Percentiles rank a stretch among this genome's conserved stretches.
These are phyloP conservation scores for Crossocerus cetratus DNA, from an alignment of 2,888 invertebrate species.

Conservation along the genomic window DNA sequence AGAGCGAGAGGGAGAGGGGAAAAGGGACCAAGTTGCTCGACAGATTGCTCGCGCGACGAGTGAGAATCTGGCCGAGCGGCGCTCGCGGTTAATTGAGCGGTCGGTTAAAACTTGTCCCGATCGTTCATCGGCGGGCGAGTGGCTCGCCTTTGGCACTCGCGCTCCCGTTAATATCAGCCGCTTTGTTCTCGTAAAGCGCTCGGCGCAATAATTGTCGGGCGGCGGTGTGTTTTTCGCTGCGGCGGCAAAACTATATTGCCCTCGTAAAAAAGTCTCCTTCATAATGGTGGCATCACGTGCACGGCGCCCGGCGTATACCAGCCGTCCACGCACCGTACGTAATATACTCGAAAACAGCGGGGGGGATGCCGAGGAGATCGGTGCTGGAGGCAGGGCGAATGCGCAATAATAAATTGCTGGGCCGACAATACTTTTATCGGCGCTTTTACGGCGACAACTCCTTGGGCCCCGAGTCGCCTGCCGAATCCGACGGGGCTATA, in stretches of 20 bases:
- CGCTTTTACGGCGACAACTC: conserved; percentile 47
- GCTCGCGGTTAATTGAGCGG: conserved; percentile 45
- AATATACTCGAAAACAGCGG: conserved; percentile 18
- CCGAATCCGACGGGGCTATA: conserved; percentile 57
- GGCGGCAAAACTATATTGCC: conserved; percentile 42
- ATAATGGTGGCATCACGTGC: conserved; percentile 51
- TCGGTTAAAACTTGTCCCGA: conserved; percentile 38
- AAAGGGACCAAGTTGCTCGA: conserved; percentile 6
- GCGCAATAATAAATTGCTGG: conserved; percentile 57
- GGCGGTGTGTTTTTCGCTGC: conserved; percentile 36
- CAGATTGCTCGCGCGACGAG: conserved; percentile 1
- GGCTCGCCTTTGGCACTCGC: neutral
- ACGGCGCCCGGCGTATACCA: neutral
- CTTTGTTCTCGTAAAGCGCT: conserved; percentile 38
- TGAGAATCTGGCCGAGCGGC: neutral
- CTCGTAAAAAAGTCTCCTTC: conserved; percentile 43
- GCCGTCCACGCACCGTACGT: conserved; percentile 3
- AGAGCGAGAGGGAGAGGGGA: neutral
- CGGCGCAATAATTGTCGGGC: conserved; percentile 45
- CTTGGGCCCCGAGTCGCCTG: conserved; percentile 35
- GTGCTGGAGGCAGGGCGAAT: neutral
- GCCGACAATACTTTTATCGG: conserved; percentile 58
- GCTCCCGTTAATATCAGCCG: conserved; percentile 7
- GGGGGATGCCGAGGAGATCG: too few species aligned
- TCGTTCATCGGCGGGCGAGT: conserved; percentile 23